Evolutionary conservation across 2,113 vertebrate genomes (phyloP).

Genomic region (rat (Rattus norvegicus)): DNA sequence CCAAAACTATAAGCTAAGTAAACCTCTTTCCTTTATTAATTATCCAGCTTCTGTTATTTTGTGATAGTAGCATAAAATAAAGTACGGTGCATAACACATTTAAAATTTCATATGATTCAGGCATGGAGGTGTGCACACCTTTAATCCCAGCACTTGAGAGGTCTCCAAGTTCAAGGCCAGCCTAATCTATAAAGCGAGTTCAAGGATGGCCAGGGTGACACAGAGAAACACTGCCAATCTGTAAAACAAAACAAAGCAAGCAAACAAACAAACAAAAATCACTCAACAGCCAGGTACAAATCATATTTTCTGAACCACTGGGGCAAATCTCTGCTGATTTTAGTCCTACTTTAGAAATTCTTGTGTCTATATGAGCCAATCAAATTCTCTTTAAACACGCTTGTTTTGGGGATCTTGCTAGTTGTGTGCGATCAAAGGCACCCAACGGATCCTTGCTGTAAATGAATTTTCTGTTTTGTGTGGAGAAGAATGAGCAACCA

Average conservation of each 20-base stretch:
- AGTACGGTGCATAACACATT: neutral
- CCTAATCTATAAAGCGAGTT: neutral
- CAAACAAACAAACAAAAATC: neutral
- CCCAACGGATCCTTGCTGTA: neutral
- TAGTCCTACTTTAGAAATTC: neutral
- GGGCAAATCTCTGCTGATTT: neutral
- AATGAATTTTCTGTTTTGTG: neutral
- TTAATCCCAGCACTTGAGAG: neutral
- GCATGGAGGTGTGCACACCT: fast-evolving
- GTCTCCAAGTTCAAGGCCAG: neutral
- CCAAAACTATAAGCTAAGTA: neutral
- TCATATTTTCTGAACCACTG: neutral
- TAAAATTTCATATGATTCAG: neutral
- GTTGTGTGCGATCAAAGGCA: neutral
- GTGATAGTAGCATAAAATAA: neutral
- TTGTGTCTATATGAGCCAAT: fast-evolving
- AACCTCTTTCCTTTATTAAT: neutral
- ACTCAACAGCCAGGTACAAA: too few relatives aligned
- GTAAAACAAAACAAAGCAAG: neutral
- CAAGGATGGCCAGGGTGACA: neutral
- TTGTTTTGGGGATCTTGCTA: neutral
- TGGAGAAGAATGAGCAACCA: neutral
- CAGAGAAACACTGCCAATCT: neutral
- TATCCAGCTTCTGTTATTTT: neutral
- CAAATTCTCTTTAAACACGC: neutral